Percentiles rank a stretch among this genome's conserved stretches.
phyloP scores from a whole-genome alignment of 1,140 invertebrate genomes.

The Portunus trituberculatus region DNA sequence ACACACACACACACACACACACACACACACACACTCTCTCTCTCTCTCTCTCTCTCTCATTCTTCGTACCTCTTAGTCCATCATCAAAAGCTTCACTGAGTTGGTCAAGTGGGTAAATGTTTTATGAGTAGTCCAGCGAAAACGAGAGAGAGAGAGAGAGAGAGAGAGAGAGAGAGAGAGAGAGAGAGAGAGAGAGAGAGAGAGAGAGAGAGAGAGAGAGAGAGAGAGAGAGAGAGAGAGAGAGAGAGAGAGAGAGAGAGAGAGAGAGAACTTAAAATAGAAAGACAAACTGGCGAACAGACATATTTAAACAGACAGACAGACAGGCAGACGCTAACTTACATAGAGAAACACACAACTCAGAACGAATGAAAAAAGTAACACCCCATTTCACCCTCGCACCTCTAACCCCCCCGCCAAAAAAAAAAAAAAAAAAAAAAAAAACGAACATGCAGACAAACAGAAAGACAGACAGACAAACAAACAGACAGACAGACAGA shows the following conservation, averaged over 20 bases:
- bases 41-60: too few species aligned
- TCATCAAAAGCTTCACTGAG: too few species aligned
- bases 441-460: not conserved
- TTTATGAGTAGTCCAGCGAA: not conserved
- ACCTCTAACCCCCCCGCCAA: too few species aligned
- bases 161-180: slow-evolving; percentile 1
- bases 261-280: not conserved
- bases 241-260: slow-evolving; percentile 20
- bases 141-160: not conserved
- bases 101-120: too few species aligned
- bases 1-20: too few species aligned
- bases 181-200: slow-evolving; percentile 30
- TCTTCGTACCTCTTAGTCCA: too few species aligned
- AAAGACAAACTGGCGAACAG: not conserved
- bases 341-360: not conserved
- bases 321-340: not conserved
- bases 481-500: not conserved
- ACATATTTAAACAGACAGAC: not conserved
- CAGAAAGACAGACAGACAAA: not conserved
- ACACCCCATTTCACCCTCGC: too few species aligned
- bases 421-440: too few species aligned
- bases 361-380: not conserved
- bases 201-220: not conserved
- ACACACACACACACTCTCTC: too few species aligned
- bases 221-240: not conserved